These are phyloP conservation scores for Dermatemys mawii DNA, from an alignment of 2,113 vertebrate genomes.

Conservation along the genomic window DNA sequence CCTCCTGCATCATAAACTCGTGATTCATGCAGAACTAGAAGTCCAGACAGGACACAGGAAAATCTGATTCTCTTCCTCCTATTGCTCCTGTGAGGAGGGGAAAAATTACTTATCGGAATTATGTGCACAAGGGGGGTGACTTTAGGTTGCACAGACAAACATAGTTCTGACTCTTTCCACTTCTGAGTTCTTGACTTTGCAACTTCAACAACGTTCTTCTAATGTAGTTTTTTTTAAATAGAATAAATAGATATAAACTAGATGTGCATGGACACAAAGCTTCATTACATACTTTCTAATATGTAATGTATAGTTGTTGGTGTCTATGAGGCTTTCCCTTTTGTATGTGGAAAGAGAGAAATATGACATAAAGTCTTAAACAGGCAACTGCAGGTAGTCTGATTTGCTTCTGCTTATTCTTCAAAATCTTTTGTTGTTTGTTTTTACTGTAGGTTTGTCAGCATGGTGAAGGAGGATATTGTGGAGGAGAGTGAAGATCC, in stretches of 20 bases:
- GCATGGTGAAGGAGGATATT: constrained; percentile 58
- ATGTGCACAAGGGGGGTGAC: background rate
- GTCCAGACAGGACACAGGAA: background rate
- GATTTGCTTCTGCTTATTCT: background rate
- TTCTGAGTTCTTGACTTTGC: background rate
- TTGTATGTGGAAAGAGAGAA: background rate
- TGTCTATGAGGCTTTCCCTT: background rate
- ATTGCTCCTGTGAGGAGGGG: background rate
- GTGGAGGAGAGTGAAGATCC: background rate
- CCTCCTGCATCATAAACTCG: background rate
- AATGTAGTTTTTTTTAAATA: background rate
- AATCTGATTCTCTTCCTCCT: background rate
- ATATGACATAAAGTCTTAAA: background rate
- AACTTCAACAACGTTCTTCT: background rate
- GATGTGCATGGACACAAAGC: background rate
- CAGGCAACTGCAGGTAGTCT: background rate
- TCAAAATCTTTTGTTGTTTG: background rate
- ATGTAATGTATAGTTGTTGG: background rate
- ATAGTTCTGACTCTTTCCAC: background rate
- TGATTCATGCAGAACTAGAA: background rate
- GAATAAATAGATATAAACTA: background rate
- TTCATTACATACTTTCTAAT: background rate
- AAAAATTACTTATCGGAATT: background rate
- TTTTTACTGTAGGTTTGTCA: constrained; percentile 36
- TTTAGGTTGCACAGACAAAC: background rate